Base-by-base conservation (phyloP, 23 tunicate genomes). In the Aplidium turbinatum region DNA sequence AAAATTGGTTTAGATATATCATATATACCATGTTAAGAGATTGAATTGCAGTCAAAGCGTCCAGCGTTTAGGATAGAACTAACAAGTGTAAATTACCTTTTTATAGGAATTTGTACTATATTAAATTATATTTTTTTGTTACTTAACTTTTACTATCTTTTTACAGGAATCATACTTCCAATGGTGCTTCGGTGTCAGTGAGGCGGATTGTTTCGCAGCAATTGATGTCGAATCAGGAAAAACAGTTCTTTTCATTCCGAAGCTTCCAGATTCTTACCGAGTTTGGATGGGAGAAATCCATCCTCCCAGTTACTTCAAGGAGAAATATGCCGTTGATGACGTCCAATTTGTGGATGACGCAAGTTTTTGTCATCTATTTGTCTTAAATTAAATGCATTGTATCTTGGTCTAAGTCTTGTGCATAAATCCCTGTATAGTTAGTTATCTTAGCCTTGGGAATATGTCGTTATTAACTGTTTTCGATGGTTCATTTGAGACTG, bases 111-210 rank as follows among this genome's bases (percentile, higher is more conserved):
- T n/a, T n/a, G n/a, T n/a, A n/a, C n/a, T n/a, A n/a, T n/a, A n/a
- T n/a, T n/a, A n/a, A n/a, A n/a, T n/a, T n/a, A n/a, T n/a, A n/a
- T n/a, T n/a, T n/a, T n/a, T n/a, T n/a, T n/a, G n/a, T n/a, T n/a
- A n/a, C n/a, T n/a, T n/a, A n/a, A n/a, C n/a, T n/a, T 22, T 13
- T 7, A 63, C 13, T 16, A n/a, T 48, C 21, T 33, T 25, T 24
- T 3, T 70, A 0, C 76, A 91, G 97, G 97, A 91, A 42, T 91
- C 97, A 20, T 91, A 72, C 62, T 91, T 91, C 45, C 97, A 91
- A 84, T 91, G 97, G 97, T 91, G 97, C 62, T 91, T 84, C 66
- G 97, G 97, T 46, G 97, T 91, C 18, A 84, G 35, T 47, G 97
- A 91, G 40, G 33, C 91, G 4, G 97, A 79, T 30, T 91, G 97